Conservation (phyloP, 2,113 vertebrate species). For the Hylia prasina region DNA sequence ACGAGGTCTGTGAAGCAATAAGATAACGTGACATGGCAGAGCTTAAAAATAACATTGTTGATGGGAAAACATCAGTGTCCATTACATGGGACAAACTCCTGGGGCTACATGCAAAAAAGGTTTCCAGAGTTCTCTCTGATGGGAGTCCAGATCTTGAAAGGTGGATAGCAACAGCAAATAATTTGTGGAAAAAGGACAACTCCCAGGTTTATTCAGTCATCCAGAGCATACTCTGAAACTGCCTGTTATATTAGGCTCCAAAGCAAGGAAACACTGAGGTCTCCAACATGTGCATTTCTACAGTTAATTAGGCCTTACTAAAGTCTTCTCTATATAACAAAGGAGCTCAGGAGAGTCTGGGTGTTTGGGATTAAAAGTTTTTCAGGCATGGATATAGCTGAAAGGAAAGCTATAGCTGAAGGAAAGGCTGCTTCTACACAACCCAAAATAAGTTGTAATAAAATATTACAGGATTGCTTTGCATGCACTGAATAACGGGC, state of each 20-base stretch:
- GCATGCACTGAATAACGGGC: not conserved
- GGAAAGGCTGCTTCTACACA: not conserved
- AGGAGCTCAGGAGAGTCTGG: not conserved
- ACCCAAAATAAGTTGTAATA: not conserved
- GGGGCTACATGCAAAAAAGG: not conserved
- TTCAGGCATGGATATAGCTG: not conserved
- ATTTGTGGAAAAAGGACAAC: not conserved
- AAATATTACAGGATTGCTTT: not conserved
- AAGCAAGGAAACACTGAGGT: not conserved
- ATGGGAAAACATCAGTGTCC: not conserved
- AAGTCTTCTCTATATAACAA: not conserved
- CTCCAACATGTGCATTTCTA: not conserved
- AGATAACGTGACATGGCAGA: slow-evolving; percentile 14
- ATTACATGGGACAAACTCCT: not conserved
- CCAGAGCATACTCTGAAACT: not conserved
- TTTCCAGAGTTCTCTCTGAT: not conserved
- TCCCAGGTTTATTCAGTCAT: not conserved
- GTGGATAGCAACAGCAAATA: not conserved
- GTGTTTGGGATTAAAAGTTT: not conserved
- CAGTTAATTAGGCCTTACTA: not conserved
- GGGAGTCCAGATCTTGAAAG: not conserved
- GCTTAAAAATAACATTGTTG: slow-evolving; percentile 42
- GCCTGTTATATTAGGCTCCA: not conserved
- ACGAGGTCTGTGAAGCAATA: not conserved
- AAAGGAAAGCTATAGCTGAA: not conserved